phyloP scores from a whole-genome alignment of 2,113 vertebrate genomes.

The Aramus guarauna region DNA sequence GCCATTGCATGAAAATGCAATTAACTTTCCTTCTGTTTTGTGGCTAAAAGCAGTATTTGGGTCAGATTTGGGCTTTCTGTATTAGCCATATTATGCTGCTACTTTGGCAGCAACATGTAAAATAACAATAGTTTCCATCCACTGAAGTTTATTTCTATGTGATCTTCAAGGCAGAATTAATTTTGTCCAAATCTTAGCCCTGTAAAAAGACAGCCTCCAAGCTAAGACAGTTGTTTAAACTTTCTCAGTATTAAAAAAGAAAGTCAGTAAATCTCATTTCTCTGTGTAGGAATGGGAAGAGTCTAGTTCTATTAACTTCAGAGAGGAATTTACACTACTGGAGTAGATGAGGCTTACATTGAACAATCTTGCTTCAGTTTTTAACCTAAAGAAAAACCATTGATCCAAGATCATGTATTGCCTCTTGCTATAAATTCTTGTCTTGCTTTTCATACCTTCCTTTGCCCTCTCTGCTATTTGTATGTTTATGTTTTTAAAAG shows the following conservation, averaged over 20 bases:
- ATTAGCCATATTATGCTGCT: background rate
- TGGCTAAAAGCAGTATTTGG: background rate
- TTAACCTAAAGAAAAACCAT: background rate
- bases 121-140: background rate
- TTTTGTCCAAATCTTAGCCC: background rate
- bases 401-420: background rate
- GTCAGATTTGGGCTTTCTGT: background rate
- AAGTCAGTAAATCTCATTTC: background rate
- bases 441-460: background rate
- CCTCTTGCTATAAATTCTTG: background rate
- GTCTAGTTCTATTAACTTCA: background rate
- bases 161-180: background rate
- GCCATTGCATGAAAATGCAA: background rate
- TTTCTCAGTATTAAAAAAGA: background rate
- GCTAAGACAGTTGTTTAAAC: background rate
- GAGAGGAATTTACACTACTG: background rate
- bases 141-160: background rate
- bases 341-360: background rate
- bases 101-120: background rate
- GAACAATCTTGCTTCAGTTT: background rate
- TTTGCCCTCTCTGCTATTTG: background rate
- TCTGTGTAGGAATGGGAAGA: background rate
- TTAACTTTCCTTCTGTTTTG: background rate
- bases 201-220: background rate
- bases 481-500: background rate